A percentile compares a stretch with the other conserved stretches of the same genome.
Conservation (phyloP, 2,797 vertebrate genomes). For the Silurus aristotelis region DNA sequence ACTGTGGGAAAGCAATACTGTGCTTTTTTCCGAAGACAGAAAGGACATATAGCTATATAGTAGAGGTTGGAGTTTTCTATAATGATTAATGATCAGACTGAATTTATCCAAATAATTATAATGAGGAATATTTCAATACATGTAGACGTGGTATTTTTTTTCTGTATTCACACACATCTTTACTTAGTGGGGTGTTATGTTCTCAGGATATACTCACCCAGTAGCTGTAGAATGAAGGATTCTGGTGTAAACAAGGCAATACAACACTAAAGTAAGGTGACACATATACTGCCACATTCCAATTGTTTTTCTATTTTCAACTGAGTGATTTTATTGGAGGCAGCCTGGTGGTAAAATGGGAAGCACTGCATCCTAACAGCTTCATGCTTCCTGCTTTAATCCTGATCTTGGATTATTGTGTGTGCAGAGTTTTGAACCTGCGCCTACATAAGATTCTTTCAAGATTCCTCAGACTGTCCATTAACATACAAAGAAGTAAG, state of each 20-base stretch:
- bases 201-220: background rate
- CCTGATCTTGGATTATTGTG: background rate
- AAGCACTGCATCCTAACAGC: background rate
- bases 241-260: background rate
- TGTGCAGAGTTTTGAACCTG: background rate
- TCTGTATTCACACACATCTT: background rate
- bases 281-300: background rate
- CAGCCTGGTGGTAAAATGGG: background rate
- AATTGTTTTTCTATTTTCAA: background rate
- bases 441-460: background rate
- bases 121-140: background rate
- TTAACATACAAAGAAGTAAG: background rate
- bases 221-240: background rate
- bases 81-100: conserved; percentile 20
- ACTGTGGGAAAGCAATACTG: background rate
- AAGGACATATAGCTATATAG: background rate
- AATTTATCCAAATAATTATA: conserved; percentile 12
- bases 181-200: background rate
- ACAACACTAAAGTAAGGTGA: background rate
- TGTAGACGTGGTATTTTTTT: background rate
- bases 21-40: background rate
- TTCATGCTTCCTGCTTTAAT: background rate
- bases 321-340: background rate
- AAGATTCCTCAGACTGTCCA: background rate
- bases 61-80: background rate